Base-by-base conservation (phyloP, 35 echinoderm and acorn worm species). In the Apostichopus californicus region DNA sequence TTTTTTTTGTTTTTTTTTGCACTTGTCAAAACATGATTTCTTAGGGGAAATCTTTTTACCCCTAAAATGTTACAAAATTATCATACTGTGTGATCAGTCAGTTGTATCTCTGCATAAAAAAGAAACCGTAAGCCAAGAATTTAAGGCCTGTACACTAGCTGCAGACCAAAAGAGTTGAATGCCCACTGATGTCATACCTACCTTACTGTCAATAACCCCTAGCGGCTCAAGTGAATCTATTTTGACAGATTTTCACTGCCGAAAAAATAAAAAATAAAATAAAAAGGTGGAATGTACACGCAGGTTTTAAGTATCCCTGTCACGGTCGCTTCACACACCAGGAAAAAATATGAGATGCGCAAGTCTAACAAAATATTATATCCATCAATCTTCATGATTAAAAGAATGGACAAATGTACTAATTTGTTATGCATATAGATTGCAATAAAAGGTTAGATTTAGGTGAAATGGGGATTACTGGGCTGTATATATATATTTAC, bases 171-270 rank as follows among this genome's bases (percentile, higher is more conserved):
- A 56, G 53, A 83, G 80, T 83, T 83, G 80, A 83, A 55, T 83
- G 80, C 34, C 80, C 80, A 55, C 17, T 17, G 55, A 11, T 20
- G 52, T 83, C 80, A 83, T 53, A 54, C 80, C 34, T 55, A 28
- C 25, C 7, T 83, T 23, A 54, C 80, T 68, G 64, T 68, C 64
- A 68, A 68, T 68, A 68, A 68, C 64, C 52, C 80, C 52, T 83
- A 18, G 46, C 17, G 80, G 22, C 80, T 83, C 25, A 17, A 13
- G 25, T 53, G 52, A 83, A 83, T 83, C 55, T 56, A 55, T 83
- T 83, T 83, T 83, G 80, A 83, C 80, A 83, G 80, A 83, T 56
- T 55, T 83, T 55, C 80, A 9, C 64, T 68, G 11, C 34, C 34
- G 34, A 46, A 46, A 46, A 46, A 46, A 34, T 1, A 1, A 1